phyloP scores from a whole-genome alignment of 2,113 vertebrate species.

The Otolemur garnettii region DNA sequence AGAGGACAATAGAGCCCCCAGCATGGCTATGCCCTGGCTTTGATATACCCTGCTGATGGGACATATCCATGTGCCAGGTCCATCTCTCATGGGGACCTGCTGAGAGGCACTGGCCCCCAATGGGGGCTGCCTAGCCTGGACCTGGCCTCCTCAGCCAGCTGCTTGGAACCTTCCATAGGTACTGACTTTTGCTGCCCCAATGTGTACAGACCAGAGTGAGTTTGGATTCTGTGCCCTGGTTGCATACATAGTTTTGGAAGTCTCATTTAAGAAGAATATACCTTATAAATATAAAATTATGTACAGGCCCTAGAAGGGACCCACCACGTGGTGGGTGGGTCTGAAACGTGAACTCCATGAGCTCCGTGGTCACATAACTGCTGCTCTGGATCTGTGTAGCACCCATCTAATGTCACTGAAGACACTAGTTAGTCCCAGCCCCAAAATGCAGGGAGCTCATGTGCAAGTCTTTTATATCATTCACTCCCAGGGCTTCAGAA shows the following conservation, averaged over 20 bases:
- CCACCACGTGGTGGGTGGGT: too few species aligned
- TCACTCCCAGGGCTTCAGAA: background rate
- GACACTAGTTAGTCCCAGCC: background rate
- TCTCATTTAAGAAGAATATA: background rate
- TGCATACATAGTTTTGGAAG: background rate
- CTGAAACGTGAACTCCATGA: background rate
- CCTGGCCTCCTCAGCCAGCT: background rate
- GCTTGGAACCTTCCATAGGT: background rate
- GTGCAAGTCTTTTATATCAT: background rate
- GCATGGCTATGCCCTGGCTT: accelerated
- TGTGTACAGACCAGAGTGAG: background rate
- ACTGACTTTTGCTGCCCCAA: background rate
- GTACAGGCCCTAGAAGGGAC: background rate
- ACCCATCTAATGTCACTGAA: background rate
- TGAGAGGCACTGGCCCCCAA: too few species aligned
- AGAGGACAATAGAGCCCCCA: background rate
- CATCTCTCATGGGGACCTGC: background rate
- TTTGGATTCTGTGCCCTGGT: background rate
- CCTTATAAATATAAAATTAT: background rate
- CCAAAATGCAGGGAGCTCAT: background rate
- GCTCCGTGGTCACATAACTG: background rate
- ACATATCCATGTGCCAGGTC: background rate
- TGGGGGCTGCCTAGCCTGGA: background rate
- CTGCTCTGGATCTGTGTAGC: background rate
- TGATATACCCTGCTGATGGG: too few species aligned